These are phyloP conservation scores for Yponomeuta plumbellus DNA, from an alignment of 2,888 invertebrate species.

Conservation along the genomic window DNA sequence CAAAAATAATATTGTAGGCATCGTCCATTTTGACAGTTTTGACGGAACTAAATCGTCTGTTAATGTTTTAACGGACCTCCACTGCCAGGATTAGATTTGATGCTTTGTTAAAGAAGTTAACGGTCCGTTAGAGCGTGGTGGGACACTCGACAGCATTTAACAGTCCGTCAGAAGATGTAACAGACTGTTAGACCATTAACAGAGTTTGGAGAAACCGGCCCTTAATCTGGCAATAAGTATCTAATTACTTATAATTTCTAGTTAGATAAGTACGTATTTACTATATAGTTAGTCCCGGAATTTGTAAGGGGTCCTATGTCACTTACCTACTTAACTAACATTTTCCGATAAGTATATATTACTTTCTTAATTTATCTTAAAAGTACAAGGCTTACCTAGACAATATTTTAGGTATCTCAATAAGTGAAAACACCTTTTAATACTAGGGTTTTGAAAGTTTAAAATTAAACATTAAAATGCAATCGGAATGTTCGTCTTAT, in stretches of 20 bases:
- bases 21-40: too few relatives aligned
- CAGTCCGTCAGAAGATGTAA: too few relatives aligned
- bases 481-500: not conserved
- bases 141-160: too few relatives aligned
- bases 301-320: conserved; percentile 8
- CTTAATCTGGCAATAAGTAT: not conserved
- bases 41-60: too few relatives aligned
- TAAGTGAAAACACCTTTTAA: not conserved
- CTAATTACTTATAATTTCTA: not conserved
- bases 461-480: not conserved
- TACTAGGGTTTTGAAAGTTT: not conserved
- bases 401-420: not conserved
- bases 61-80: too few relatives aligned
- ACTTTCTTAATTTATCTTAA: not conserved
- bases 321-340: not conserved
- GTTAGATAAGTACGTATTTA: not conserved
- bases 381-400: not conserved
- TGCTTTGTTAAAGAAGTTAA: too few relatives aligned
- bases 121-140: too few relatives aligned
- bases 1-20: too few relatives aligned
- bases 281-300: conserved; percentile 10
- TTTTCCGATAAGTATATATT: not conserved
- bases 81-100: too few relatives aligned
- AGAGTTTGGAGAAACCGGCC: too few relatives aligned
- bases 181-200: too few relatives aligned